phyloP scores from a whole-genome alignment of 2,888 invertebrate genomes.

The Epirrita christyi region DNA sequence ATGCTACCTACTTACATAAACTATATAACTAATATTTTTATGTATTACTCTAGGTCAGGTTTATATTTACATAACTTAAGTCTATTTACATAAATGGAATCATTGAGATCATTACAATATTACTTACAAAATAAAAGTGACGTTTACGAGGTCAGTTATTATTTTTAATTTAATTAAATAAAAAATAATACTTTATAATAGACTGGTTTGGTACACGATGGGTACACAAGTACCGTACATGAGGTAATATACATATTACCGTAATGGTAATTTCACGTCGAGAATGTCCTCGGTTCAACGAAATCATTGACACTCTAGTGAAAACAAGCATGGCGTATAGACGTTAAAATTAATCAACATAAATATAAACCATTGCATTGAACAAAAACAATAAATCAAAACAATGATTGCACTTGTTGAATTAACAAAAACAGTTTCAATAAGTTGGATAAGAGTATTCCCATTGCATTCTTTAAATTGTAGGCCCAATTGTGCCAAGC shows the following conservation, averaged over 20 bases:
- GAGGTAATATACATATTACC: slow-evolving; percentile 64
- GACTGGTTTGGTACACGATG: slow-evolving; percentile 76
- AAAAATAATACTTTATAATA: slow-evolving; percentile 80
- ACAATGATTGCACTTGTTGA: slow-evolving; percentile 40
- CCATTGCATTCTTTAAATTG: neutral
- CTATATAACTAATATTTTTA: slow-evolving; percentile 48
- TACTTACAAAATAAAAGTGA: slow-evolving; percentile 68
- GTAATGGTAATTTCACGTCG: slow-evolving; percentile 36
- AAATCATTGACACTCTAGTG: slow-evolving; percentile 42
- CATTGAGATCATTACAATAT: slow-evolving; percentile 82
- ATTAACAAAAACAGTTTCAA: slow-evolving; percentile 16
- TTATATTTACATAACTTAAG: slow-evolving; percentile 73
- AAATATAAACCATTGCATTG: slow-evolving; percentile 44
- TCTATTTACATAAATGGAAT: slow-evolving; percentile 83
- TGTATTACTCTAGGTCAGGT: slow-evolving; percentile 27
- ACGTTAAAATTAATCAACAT: slow-evolving; percentile 41
- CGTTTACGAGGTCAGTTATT: slow-evolving; percentile 68
- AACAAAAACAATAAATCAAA: slow-evolving; percentile 35
- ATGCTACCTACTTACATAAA: slow-evolving; percentile 53
- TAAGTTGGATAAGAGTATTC: neutral
- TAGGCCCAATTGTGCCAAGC: too few relatives aligned
- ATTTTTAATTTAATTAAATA: slow-evolving; percentile 57
- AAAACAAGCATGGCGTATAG: slow-evolving; percentile 44
- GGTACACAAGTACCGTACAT: slow-evolving; percentile 58
- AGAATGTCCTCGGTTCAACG: slow-evolving; percentile 40